These are phyloP conservation scores for Celastrina argiolus DNA, from an alignment of 2,888 invertebrate genomes.

Conservation along the genomic window DNA sequence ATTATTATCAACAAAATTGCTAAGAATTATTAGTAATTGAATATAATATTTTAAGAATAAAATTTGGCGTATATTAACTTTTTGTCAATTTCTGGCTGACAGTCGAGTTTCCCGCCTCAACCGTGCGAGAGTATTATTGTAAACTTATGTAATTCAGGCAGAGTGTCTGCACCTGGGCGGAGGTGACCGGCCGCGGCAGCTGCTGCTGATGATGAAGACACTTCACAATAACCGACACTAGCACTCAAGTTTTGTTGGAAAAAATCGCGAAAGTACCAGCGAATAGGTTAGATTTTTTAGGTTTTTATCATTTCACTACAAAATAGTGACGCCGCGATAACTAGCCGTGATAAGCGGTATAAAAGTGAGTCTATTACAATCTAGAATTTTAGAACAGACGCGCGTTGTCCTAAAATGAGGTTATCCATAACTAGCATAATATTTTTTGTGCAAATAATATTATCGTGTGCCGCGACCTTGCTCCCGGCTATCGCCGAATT, in stretches of 20 bases:
- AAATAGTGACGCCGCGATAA: constrained; percentile 12
- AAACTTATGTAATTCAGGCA: not conserved
- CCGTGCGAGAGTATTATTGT: not conserved
- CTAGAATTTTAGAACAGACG: constrained; percentile 22
- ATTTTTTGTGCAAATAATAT: constrained; percentile 75
- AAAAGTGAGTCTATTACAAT: constrained; percentile 8
- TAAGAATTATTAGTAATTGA: too few relatives aligned
- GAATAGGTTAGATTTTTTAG: not conserved
- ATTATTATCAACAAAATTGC: too few relatives aligned
- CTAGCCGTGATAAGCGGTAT: constrained; percentile 6
- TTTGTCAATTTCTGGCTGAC: too few relatives aligned
- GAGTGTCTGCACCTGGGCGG: not conserved
- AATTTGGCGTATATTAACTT: too few relatives aligned
- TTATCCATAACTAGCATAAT: constrained; percentile 71
- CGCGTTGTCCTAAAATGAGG: constrained; percentile 69
- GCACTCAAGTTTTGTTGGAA: not conserved
- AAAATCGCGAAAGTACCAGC: not conserved
- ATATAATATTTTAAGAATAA: too few relatives aligned
- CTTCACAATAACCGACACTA: not conserved
- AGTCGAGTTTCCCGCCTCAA: not conserved
- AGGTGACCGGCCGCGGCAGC: not conserved
- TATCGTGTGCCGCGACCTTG: constrained; percentile 73
- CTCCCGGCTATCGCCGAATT: constrained; percentile 73
- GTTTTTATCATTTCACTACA: constrained; percentile 5
- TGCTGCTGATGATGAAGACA: not conserved